phyloP scores from a whole-genome alignment of 2,888 invertebrate species.

The Drepana falcataria region DNA sequence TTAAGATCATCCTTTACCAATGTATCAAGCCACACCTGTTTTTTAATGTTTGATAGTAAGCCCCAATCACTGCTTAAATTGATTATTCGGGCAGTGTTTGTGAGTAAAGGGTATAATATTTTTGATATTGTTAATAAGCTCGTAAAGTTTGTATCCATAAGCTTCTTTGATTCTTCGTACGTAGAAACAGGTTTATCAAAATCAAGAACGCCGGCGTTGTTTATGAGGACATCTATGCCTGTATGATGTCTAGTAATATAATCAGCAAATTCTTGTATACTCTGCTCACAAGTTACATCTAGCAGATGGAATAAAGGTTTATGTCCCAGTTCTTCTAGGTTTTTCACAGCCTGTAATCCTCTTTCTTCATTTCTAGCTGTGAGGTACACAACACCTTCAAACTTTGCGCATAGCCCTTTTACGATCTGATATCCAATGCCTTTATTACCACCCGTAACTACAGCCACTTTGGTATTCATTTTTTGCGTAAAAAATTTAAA shows the following conservation, averaged over 20 bases:
- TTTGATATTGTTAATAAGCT: conserved; percentile 82
- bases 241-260: conserved; percentile 80
- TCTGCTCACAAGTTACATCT: conserved; percentile 82
- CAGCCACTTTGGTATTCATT: conserved; percentile 75
- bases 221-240: conserved; percentile 86
- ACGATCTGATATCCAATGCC: conserved; percentile 73
- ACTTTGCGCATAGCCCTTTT: conserved; percentile 81
- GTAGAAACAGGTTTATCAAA: conserved; percentile 82
- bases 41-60: conserved; percentile 66
- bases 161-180: conserved; percentile 83
- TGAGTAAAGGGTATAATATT: conserved; percentile 83
- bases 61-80: conserved; percentile 83
- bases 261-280: conserved; percentile 79
- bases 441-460: conserved; percentile 69
- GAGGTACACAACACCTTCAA: conserved; percentile 84
- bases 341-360: conserved; percentile 80
- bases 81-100: conserved; percentile 85
- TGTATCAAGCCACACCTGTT: conserved; percentile 66
- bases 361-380: conserved; percentile 82
- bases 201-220: conserved; percentile 87
- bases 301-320: conserved; percentile 83
- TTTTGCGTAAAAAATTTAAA: conserved; percentile 56
- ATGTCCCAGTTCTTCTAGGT: conserved; percentile 78
- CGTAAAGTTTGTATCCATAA: conserved; percentile 85
- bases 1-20: conserved; percentile 68